These are phyloP conservation scores for Enteromius treurensis DNA, from an alignment of 2,797 vertebrate genomes.

Conservation along the genomic window DNA sequence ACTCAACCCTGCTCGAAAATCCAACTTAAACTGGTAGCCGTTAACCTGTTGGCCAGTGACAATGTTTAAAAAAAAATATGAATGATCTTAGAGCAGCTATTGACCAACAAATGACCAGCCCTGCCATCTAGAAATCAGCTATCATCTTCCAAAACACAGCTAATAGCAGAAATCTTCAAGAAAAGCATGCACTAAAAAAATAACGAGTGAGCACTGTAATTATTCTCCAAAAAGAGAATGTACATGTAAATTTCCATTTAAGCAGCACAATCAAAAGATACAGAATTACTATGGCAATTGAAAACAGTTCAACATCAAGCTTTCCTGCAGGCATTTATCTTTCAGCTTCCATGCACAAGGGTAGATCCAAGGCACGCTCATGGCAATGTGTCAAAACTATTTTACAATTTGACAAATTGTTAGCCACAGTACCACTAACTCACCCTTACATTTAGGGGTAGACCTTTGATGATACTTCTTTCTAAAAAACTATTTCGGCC, in stretches of 20 bases:
- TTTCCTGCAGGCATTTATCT: neutral
- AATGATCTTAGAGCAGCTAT: neutral
- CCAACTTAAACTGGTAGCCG: neutral
- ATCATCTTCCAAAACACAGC: conserved; percentile 2
- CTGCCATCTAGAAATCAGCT: neutral
- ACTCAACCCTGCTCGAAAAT: neutral
- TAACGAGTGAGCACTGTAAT: neutral
- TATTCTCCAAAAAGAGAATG: neutral
- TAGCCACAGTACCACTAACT: neutral
- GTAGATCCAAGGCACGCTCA: neutral
- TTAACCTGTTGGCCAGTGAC: neutral
- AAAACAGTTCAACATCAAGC: neutral
- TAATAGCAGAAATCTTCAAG: neutral
- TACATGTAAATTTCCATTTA: neutral
- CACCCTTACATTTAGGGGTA: neutral
- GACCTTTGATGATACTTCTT: neutral
- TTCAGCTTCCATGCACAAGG: neutral
- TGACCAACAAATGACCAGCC: neutral
- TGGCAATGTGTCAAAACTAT: neutral
- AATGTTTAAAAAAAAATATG: neutral
- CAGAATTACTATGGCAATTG: neutral
- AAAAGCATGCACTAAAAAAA: neutral
- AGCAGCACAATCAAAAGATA: neutral
- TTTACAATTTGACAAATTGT: neutral
- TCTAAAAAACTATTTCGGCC: neutral